These are phyloP conservation scores for Rhegmatorhina hoffmannsi DNA, from an alignment of 2,113 vertebrate genomes.

Conservation along the genomic window DNA sequence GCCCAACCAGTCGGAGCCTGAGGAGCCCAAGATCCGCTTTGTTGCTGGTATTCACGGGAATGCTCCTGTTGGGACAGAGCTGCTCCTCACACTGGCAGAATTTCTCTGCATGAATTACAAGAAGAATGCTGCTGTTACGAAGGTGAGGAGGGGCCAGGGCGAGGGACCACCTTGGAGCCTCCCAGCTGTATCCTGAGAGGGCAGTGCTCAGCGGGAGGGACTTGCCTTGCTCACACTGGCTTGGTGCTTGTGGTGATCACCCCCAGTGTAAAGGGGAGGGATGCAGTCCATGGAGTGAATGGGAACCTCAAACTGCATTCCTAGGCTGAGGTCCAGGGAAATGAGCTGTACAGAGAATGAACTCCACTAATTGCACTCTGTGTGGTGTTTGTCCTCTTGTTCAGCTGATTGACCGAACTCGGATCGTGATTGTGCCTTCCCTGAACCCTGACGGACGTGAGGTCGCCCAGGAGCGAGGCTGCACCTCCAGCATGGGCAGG, in stretches of 20 bases:
- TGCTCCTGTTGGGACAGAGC: slow-evolving; percentile 90
- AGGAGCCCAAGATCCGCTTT: slow-evolving; percentile 93
- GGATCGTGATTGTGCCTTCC: slow-evolving; percentile 92
- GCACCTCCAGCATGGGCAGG: slow-evolving; percentile 81
- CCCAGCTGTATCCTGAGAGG: not conserved
- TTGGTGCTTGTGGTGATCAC: fast-evolving
- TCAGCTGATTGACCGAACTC: slow-evolving; percentile 91
- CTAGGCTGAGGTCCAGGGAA: not conserved
- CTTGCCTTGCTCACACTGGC: not conserved
- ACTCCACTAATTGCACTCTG: not conserved
- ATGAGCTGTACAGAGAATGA: not conserved
- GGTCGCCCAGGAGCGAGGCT: slow-evolving; percentile 86
- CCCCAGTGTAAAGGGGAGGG: fast-evolving
- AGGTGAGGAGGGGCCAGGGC: slow-evolving; percentile 74
- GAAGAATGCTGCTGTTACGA: slow-evolving; percentile 89
- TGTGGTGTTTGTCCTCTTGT: not conserved
- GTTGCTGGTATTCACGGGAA: slow-evolving; percentile 95
- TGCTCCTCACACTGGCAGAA: slow-evolving; percentile 92
- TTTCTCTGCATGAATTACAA: slow-evolving; percentile 94
- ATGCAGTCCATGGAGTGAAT: fast-evolving
- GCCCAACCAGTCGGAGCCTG: slow-evolving; percentile 83
- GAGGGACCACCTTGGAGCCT: not conserved
- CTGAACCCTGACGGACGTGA: slow-evolving; percentile 95
- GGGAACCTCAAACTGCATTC: not conserved
- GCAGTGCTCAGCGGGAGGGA: not conserved